Conservation (phyloP, 2,888 invertebrate genomes). For the Caenorhabditis plicata region DNA sequence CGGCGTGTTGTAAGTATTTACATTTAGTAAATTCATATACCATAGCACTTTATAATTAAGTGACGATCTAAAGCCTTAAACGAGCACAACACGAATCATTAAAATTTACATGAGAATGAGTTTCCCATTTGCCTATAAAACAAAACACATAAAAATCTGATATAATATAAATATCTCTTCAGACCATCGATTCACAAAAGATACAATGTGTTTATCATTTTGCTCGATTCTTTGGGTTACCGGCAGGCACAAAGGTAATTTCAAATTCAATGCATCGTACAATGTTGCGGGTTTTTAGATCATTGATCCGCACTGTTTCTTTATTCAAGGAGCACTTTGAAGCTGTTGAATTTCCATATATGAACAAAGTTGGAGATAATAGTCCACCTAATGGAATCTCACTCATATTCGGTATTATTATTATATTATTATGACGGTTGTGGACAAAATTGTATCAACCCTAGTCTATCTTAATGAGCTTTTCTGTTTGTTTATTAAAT, state of each 20-base stretch:
- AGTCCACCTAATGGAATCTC: constrained; percentile 50
- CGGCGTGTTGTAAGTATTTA: too few species aligned
- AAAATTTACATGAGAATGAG: too few species aligned
- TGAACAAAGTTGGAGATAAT: constrained; percentile 54
- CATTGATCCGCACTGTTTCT: constrained; percentile 31
- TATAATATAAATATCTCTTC: too few species aligned
- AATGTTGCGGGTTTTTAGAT: constrained; percentile 15
- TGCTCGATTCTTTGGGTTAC: constrained; percentile 35
- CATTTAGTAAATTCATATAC: too few species aligned
- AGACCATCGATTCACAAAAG: too few species aligned
- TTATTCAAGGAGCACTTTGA: constrained; percentile 37
- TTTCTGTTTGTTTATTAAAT: not conserved
- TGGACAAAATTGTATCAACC: too few species aligned
- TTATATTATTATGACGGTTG: too few species aligned
- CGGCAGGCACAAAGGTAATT: constrained; percentile 33
- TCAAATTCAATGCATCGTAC: not conserved
- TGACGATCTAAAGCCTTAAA: too few species aligned
- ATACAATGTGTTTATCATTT: constrained; percentile 36
- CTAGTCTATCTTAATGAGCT: not conserved
- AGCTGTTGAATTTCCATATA: constrained; percentile 43
- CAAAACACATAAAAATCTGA: too few species aligned
- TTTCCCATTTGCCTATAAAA: too few species aligned
- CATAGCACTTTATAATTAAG: too few species aligned
- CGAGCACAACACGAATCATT: too few species aligned
- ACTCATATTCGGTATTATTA: constrained; percentile 41